Conservation (phyloP, 1,140 invertebrate species). For the Mamestra configurata region DNA sequence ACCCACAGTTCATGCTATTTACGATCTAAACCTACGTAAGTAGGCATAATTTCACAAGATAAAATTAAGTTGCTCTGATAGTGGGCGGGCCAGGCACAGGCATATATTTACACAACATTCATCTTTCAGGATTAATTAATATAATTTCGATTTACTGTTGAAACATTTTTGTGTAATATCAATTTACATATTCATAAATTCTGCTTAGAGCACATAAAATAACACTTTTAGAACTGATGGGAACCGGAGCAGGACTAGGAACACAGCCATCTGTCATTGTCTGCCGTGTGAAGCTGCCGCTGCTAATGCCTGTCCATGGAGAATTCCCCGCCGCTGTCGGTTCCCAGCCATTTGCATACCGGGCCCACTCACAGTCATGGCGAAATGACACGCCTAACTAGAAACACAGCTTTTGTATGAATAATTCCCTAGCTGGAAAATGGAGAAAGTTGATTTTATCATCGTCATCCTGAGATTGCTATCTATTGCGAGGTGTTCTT, state of each 20-base stretch:
- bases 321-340: slow-evolving; percentile 24
- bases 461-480: neutral
- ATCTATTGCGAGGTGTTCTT: neutral
- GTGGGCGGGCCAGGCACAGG: too few species aligned
- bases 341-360: slow-evolving; percentile 31
- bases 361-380: slow-evolving; percentile 3
- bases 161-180: too few species aligned
- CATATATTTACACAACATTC: too few species aligned
- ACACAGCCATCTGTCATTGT: slow-evolving; percentile 19
- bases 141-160: too few species aligned
- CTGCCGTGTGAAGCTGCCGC: slow-evolving; percentile 18
- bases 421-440: neutral
- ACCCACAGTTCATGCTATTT: too few species aligned
- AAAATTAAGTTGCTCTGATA: neutral
- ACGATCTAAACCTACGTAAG: neutral
- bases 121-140: neutral
- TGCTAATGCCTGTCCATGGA: slow-evolving; percentile 17
- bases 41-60: too few species aligned
- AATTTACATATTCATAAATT: neutral
- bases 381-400: slow-evolving; percentile 11
- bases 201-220: slow-evolving; percentile 1
- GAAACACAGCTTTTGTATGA: neutral
- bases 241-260: neutral
- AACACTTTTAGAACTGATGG: neutral
- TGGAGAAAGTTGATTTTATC: neutral